Evolutionary conservation across 2,888 invertebrate genomes (phyloP).

Genomic region (Nebria brevicollis): DNA sequence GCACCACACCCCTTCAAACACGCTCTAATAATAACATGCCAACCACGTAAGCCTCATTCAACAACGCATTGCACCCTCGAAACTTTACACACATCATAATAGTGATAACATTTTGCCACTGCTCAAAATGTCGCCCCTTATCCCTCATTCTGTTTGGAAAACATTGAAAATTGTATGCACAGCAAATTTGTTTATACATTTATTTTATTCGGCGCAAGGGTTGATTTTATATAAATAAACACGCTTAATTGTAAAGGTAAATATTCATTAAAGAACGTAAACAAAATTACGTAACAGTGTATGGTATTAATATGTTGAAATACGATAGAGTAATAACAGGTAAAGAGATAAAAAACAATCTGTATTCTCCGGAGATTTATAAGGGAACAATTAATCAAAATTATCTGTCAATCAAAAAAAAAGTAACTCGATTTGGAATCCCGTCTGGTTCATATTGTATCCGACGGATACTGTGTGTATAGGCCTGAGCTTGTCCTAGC

Average conservation of each 20-base stretch:
- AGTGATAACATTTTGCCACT: background rate
- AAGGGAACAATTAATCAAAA: constrained; percentile 37
- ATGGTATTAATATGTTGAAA: background rate
- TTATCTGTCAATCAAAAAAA: constrained; percentile 24
- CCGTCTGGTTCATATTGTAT: constrained; percentile 26
- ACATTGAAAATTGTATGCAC: background rate
- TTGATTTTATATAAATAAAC: too few species aligned
- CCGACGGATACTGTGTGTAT: constrained; percentile 4
- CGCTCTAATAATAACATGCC: background rate
- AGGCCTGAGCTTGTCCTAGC: background rate
- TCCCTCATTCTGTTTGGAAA: background rate
- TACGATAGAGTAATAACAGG: background rate
- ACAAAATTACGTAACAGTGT: too few species aligned
- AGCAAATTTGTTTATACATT: background rate
- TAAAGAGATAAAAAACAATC: background rate
- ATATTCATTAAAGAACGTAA: too few species aligned
- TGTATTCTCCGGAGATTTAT: background rate
- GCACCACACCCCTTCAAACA: background rate
- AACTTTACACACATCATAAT: background rate
- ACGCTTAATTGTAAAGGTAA: too few species aligned
- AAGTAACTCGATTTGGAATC: constrained; percentile 45
- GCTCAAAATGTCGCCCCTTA: background rate
- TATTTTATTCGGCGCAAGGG: background rate
- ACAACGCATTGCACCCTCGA: background rate
- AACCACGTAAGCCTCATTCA: background rate